Base-by-base conservation (phyloP, 2,797 vertebrate genomes). In the Anolis apletophallus region DNA sequence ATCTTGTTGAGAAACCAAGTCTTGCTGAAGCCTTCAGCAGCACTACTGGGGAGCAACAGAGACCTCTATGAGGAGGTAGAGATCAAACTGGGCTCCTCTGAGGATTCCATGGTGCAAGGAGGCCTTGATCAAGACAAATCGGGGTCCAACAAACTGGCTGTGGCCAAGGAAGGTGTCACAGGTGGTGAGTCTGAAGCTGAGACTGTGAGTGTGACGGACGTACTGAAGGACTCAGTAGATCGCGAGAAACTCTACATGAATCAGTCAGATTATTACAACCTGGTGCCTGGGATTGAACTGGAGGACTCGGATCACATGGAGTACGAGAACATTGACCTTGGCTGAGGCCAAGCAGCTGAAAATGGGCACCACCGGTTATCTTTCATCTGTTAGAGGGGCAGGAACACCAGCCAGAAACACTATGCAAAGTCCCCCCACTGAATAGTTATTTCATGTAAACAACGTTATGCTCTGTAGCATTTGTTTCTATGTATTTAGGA, bases 271-370 rank as follows among this genome's bases (percentile, higher is more conserved):
- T 98, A 98, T 92, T 99, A 99, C 94, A 98, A 97, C 91, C 94
- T 99, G 88, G 97, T 99, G 32, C 98, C 98, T 0, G 97, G 95
- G 2, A 97, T 99, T 0, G 97, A 98, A 84, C 94, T 98, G 86
- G 98, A 98, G 36, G 98, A 98, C 93, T 98, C 96, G 0, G 98
- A 98, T 90, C 97, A 98, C 14, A 96, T 96, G n/a, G 98, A 98
- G 74, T 98, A 98, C 36, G 98, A 98, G 94, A 97, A 93, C 5
- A 95, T 98, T 0, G 95, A 97, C 85, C 96, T 98, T 72, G 96
- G 96, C 1, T 98, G 95, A 97, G 83, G 32, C 26, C n/a, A 50
- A 46, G 32, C 50, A 11, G 40, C 23, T 61, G 36, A 52, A 64
- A 83, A 13, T 36, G 14, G 50, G 16, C 54, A 78, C 23, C 16